These are phyloP conservation scores for Paramuricea clavata DNA, from an alignment of 92 coral and sea anemone species.

Conservation along the genomic window DNA sequence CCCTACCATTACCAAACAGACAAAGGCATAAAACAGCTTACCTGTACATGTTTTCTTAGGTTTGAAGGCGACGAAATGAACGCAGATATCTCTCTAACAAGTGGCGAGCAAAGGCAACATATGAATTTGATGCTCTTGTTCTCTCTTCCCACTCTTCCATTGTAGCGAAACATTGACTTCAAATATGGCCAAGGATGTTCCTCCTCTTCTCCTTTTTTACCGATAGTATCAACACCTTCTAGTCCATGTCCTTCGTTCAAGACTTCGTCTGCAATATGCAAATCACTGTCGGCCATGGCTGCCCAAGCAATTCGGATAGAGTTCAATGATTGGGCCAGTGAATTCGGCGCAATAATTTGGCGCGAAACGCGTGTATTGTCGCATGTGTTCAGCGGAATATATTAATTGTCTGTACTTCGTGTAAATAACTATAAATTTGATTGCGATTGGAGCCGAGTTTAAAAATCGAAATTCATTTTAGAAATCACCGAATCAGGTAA, in stretches of 20 bases:
- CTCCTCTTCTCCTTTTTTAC: neutral
- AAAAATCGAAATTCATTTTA: neutral
- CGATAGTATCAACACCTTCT: neutral
- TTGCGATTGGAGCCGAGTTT: neutral
- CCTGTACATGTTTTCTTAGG: slow-evolving; percentile 24
- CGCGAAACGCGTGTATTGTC: neutral
- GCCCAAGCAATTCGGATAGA: neutral
- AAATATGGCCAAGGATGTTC: slow-evolving; percentile 22
- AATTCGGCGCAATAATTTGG: neutral
- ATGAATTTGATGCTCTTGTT: neutral
- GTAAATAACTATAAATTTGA: neutral
- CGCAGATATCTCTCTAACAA: neutral
- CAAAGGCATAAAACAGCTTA: neutral
- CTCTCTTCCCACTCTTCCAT: neutral
- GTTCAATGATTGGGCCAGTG: no score
- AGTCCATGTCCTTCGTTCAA: neutral
- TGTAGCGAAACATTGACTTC: neutral
- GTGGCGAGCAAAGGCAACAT: slow-evolving; percentile 21
- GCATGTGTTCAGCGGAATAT: slow-evolving; percentile 11
- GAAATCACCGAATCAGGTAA: neutral
- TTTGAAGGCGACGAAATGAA: slow-evolving; percentile 16
- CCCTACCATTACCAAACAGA: neutral
- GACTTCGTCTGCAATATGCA: neutral
- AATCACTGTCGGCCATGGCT: slow-evolving; percentile 12
- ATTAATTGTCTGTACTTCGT: neutral